Base-by-base conservation (phyloP, 2,113 vertebrate species). In the Entelurus aequoreus region DNA sequence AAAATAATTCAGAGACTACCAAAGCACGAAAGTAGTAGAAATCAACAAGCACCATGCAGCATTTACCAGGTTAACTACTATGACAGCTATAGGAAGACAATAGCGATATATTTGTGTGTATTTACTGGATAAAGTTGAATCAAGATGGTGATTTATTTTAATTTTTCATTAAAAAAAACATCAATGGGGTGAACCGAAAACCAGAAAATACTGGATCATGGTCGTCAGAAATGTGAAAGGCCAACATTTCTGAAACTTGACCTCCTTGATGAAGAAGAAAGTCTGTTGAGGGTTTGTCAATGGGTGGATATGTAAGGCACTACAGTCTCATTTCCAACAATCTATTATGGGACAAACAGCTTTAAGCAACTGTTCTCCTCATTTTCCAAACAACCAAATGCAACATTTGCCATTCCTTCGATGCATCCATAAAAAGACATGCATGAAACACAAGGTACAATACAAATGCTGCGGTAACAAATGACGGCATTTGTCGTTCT, bases 301-400 rank as follows among this genome's bases (percentile, higher is more conserved):
- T 76, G 83, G 82, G 48, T 68, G 70, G 73, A 84, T 78, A 86
- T 78, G 79, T 89, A 89, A 90, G 88, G 88, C 88, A 90, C 88
- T 85, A 78, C 65, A 83, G 85, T 86, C 82, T 83, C 51, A 66
- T 49, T 28, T 28, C 28, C 28, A 28, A 28, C 28, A 28, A 28
- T 28, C 28, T 28, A 28, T 28, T 4, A 28, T 3, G 28, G 28
- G 28, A 28, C 28, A 28, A 28, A 28, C 28, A 28, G 1, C 28
- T 28, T 28, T 28, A 28, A 28, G 28, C 28, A 28, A 28, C 28
- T 28, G 1, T 28, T 28, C 28, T 28, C 28, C 35, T 66, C 55
- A 69, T 40, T 6, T 50, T 69, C 36, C n/a, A 51, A 21, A 65
- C 67, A 60, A 61, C 38, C 73, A 60, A 54, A 46, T 42, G 72